Base-by-base conservation (phyloP, 35 echinoderm and acorn worm genomes). In the Apostichopus parvimensis region DNA sequence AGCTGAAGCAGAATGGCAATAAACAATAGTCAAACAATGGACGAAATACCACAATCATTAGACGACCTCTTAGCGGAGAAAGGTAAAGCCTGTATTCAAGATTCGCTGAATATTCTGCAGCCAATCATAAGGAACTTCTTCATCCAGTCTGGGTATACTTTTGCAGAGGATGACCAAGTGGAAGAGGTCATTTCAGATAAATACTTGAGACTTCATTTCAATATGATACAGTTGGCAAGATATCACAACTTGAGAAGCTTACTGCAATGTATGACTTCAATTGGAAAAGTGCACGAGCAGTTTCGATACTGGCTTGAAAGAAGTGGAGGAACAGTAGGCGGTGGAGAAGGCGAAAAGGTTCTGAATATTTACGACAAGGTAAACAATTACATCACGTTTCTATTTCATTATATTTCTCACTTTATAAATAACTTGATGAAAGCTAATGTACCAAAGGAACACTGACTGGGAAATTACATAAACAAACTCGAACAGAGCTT, bases 201-300 rank as follows among this genome's bases (percentile, higher is more conserved):
- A 62, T 88, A 66, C 62, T 20, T 88, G 61, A 20, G 62, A 54
- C 25, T 88, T 12, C 60, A 88, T 62, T 88, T 88, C 64, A 88
- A 71, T 24, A 88, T 88, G 86, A 64, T 88, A 52, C 55, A 88
- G 64, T 28, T 88, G 25, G 86, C 86, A 25, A 68, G 86, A 64
- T 88, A 88, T 45, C 60, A 88, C 23, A 88, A 88, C 64, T 64
- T 88, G 20, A 72, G 23, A 1, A 24, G 57, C 60, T 34, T 88
- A 3, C 9, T 88, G 64, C 20, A 1, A 14, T 66, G 57, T 21
- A 88, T 88, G 86, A 66, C 21, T 9, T 73, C 86, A 23, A 13
- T 88, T 58, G 86, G 64, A 10, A 73, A 65, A 1, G 18, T 88
- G 14, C 57, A 26, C 62, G 21, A 21, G 3, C 60, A 88, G 86